These are phyloP conservation scores for Listronotus bonariensis DNA, from an alignment of 1,140 invertebrate species.

Conservation along the genomic window DNA sequence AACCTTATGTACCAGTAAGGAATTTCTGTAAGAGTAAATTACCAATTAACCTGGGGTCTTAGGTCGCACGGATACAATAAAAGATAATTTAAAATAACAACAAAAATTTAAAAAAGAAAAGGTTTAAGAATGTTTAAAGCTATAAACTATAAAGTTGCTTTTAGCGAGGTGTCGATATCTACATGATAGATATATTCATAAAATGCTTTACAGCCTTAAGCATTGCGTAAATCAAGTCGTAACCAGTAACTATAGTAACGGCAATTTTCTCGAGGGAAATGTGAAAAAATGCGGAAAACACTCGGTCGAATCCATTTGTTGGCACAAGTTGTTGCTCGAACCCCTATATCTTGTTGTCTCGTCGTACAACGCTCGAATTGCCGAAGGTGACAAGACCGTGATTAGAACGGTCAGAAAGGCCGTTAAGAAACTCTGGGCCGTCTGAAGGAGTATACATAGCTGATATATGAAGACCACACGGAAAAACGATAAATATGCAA, in stretches of 20 bases:
- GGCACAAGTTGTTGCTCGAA: conserved; percentile 22
- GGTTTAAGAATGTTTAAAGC: no score
- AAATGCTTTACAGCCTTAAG: background rate
- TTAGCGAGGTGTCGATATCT: no score
- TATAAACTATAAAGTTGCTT: no score
- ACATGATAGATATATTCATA: no score
- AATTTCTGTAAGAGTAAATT: no score
- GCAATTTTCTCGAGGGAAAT: conserved; percentile 24
- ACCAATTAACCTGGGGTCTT: no score
- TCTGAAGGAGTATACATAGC: background rate
- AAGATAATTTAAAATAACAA: no score
- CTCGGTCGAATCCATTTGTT: conserved; percentile 29
- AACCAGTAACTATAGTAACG: conserved; percentile 17
- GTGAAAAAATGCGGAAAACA: conserved; percentile 28
- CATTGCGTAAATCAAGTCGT: conserved; percentile 17
- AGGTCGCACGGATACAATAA: no score
- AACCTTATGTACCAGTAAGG: no score
- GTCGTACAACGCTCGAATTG: conserved; percentile 26
- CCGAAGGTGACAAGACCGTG: conserved; percentile 31
- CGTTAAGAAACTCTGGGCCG: conserved; percentile 10
- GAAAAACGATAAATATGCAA: no score
- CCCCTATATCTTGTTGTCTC: conserved; percentile 34
- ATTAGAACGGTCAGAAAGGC: conserved; percentile 32
- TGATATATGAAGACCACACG: no score
- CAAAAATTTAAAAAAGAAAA: no score